Conservation (phyloP, 2,797 vertebrate genomes). For the Pelodytes ibericus region DNA sequence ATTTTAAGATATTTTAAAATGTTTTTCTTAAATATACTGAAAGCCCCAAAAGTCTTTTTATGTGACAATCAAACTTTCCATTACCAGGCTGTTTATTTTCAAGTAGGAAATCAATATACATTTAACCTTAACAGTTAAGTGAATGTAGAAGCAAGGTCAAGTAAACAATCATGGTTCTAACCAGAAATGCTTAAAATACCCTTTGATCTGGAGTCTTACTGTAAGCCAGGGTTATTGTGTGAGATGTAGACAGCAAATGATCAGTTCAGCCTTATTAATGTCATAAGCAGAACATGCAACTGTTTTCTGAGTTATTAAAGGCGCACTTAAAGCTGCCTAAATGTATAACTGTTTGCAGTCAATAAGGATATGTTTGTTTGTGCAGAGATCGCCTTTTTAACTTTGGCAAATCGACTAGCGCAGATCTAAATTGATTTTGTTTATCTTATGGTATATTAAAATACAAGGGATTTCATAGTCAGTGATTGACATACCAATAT, state of each 20-base stretch:
- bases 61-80: slow-evolving; percentile 22
- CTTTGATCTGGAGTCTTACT: background rate
- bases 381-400: too few species aligned
- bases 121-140: slow-evolving; percentile 19
- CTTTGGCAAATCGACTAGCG: too few species aligned
- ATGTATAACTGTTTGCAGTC: slow-evolving; percentile 23
- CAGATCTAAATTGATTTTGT: too few species aligned
- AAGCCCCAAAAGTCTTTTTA: slow-evolving; percentile 20
- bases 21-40: slow-evolving; percentile 20
- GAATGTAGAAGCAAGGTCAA: slow-evolving; percentile 1
- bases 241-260: background rate
- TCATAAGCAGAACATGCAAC: too few species aligned
- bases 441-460: too few species aligned
- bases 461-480: too few species aligned
- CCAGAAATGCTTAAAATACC: background rate
- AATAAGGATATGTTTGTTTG: slow-evolving; percentile 11
- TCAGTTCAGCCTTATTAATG: too few species aligned
- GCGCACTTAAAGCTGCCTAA: slow-evolving; percentile 24
- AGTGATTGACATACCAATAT: too few species aligned
- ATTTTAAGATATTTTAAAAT: slow-evolving; percentile 15
- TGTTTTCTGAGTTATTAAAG: background rate
- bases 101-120: slow-evolving; percentile 31
- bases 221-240: background rate
- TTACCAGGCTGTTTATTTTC: slow-evolving; percentile 3
- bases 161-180: slow-evolving; percentile 11